These are phyloP conservation scores for Papilio helenus DNA, from an alignment of 1,140 invertebrate species.

Conservation along the genomic window DNA sequence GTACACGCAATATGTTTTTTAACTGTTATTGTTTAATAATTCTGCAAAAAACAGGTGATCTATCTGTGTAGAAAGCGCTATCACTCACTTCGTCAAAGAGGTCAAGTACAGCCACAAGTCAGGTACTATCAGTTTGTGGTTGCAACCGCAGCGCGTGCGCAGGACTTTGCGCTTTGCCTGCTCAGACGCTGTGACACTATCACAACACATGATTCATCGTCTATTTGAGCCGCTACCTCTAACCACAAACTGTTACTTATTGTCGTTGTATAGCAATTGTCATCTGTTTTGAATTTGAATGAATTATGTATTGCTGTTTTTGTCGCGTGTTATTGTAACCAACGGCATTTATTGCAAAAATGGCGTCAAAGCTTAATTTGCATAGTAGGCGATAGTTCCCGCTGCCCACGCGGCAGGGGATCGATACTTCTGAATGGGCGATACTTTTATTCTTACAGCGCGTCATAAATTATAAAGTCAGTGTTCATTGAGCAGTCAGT, in stretches of 20 bases:
- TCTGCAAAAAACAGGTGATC: not conserved
- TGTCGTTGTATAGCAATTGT: not conserved
- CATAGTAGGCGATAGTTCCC: not conserved
- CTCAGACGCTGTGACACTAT: conserved; percentile 40
- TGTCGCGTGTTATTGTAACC: not conserved
- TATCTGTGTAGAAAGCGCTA: not conserved
- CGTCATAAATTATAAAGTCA: conserved; percentile 45
- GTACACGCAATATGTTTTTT: not conserved
- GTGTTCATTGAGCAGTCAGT: conserved; percentile 63
- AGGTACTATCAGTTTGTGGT: conserved; percentile 21
- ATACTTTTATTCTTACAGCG: conserved; percentile 40
- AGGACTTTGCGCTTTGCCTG: conserved; percentile 43
- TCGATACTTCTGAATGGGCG: conserved; percentile 28
- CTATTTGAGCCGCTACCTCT: not conserved
- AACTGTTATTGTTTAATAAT: not conserved
- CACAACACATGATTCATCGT: conserved; percentile 7
- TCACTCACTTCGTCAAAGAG: not conserved
- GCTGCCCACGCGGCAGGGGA: not conserved
- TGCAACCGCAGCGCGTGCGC: conserved; percentile 57
- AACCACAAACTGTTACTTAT: not conserved
- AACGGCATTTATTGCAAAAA: not conserved
- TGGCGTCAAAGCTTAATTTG: not conserved
- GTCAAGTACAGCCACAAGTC: conserved; percentile 7
- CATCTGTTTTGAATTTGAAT: not conserved
- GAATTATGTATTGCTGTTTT: not conserved